Evolutionary conservation across 2,888 invertebrate species (phyloP).

Genomic region (Dioctria linearis): DNA sequence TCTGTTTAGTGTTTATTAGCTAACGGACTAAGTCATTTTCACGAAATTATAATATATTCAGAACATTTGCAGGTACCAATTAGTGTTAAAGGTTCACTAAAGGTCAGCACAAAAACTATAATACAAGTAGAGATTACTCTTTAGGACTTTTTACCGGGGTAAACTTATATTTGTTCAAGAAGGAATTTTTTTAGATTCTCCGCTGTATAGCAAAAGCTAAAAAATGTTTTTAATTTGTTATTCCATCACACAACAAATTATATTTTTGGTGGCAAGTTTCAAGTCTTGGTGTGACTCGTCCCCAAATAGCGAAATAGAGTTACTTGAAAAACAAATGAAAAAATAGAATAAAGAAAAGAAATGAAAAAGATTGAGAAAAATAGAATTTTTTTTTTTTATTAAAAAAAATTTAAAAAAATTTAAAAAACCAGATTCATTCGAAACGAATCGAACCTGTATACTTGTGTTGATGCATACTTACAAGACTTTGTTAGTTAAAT

Average conservation of each 20-base stretch:
- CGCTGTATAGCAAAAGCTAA: too few species aligned
- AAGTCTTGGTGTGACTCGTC: background rate
- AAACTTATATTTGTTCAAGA: too few species aligned
- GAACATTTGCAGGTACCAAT: background rate
- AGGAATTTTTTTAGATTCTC: too few species aligned
- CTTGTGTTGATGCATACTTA: constrained; percentile 9
- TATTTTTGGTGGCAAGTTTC: too few species aligned
- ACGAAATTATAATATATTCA: background rate
- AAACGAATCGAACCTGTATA: background rate
- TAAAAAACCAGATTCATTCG: background rate
- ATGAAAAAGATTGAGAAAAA: too few species aligned
- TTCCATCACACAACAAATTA: too few species aligned
- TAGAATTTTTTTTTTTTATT: too few species aligned
- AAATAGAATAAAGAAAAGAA: background rate
- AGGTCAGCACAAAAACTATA: background rate
- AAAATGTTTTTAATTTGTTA: too few species aligned
- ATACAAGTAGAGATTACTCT: too few species aligned
- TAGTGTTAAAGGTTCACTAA: background rate
- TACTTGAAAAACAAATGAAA: background rate
- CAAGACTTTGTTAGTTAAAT: constrained; percentile 22
- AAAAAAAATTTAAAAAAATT: constrained; percentile 7
- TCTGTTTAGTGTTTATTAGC: too few species aligned
- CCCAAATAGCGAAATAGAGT: background rate
- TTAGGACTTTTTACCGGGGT: too few species aligned
- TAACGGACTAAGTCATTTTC: background rate